phyloP scores from a whole-genome alignment of 2,797 vertebrate species.

The Morelia viridis region DNA sequence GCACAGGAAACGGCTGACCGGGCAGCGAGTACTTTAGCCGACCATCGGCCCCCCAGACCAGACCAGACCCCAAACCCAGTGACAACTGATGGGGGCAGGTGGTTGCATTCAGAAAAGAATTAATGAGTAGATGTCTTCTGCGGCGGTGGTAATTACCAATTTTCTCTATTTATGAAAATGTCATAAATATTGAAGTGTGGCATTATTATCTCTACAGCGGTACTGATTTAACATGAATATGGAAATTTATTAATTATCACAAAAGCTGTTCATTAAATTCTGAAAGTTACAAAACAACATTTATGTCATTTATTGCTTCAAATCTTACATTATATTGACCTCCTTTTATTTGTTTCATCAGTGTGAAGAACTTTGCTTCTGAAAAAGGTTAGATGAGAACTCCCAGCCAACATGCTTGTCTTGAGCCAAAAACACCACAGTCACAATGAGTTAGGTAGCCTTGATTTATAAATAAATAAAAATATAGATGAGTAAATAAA shows the following conservation, averaged over 20 bases:
- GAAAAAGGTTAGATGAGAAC: neutral
- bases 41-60: neutral
- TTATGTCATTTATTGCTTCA: slow-evolving; percentile 10
- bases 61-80: neutral
- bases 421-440: neutral
- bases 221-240: slow-evolving; percentile 34
- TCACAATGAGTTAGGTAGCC: neutral
- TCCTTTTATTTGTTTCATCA: neutral
- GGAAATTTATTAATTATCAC: slow-evolving; percentile 36
- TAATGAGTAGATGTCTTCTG: slow-evolving; percentile 31
- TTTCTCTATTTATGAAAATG: slow-evolving; percentile 37
- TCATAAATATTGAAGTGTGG: slow-evolving; percentile 35
- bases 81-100: slow-evolving; percentile 14
- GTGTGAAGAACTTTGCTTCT: neutral
- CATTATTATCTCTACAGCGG: slow-evolving; percentile 26
- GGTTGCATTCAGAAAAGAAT: slow-evolving; percentile 25
- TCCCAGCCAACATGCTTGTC: too few relatives aligned
- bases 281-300: neutral
- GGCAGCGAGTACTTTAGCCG: neutral
- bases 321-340: neutral
- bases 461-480: neutral
- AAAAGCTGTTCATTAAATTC: slow-evolving; percentile 35
- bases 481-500: neutral
- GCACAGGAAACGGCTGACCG: neutral
- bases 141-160: slow-evolving; percentile 28